These are phyloP conservation scores for Andrena dorsata DNA, from an alignment of 2,888 invertebrate species.

Conservation along the genomic window DNA sequence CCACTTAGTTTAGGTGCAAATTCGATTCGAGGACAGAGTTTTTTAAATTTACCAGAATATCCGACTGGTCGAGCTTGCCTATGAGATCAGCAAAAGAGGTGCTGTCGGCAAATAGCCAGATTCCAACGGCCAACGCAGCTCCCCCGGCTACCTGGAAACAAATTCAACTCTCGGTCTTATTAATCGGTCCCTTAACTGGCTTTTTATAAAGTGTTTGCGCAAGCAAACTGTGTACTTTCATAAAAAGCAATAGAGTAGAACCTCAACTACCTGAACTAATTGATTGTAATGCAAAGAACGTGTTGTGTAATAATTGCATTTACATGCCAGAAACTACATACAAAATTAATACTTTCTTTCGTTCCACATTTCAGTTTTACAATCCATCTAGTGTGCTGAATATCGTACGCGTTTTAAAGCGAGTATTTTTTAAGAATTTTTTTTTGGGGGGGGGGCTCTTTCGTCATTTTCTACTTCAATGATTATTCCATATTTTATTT, in stretches of 20 bases:
- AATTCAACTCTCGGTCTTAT: background rate
- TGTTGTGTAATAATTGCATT: background rate
- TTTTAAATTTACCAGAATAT: conserved; percentile 73
- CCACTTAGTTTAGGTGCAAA: background rate
- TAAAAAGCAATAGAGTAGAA: background rate
- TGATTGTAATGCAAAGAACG: background rate
- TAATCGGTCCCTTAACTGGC: background rate
- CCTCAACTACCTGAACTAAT: background rate
- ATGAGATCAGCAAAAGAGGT: conserved; percentile 87
- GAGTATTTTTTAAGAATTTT: no score
- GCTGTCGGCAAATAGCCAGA: conserved; percentile 90
- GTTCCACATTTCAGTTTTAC: background rate
- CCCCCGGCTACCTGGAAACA: conserved; percentile 87
- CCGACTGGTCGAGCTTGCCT: conserved; percentile 76
- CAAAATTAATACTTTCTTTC: background rate
- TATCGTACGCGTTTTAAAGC: no score
- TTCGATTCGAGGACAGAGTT: background rate
- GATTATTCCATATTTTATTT: no score
- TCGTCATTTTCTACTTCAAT: no score
- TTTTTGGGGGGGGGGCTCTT: no score
- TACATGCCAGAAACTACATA: background rate
- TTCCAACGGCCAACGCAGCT: conserved; percentile 88
- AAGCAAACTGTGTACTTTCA: background rate
- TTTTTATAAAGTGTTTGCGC: background rate
- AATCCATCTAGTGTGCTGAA: background rate